A percentile compares a stretch with the other conserved stretches of the same genome.
These are phyloP conservation scores for Drosophila micromelanica DNA, from an alignment of 1,140 invertebrate genomes.

Conservation along the genomic window DNA sequence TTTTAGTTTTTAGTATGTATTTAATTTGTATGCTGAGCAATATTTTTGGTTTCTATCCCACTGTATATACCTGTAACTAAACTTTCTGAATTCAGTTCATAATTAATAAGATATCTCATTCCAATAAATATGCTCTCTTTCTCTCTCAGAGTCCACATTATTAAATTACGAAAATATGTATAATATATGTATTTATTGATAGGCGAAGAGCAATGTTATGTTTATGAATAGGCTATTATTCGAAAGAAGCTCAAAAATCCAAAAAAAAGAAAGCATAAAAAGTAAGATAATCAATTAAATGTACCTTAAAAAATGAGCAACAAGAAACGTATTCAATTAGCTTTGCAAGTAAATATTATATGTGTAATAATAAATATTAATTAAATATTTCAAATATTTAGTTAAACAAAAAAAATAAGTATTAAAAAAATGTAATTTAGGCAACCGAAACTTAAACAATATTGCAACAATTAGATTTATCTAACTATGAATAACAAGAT, in stretches of 20 bases:
- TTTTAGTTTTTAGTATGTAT: slow-evolving; percentile 57
- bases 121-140: slow-evolving; percentile 28
- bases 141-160: slow-evolving; percentile 22
- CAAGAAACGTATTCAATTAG: slow-evolving; percentile 73
- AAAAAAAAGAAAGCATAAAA: slow-evolving; percentile 30
- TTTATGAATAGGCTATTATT: slow-evolving; percentile 35
- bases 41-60: slow-evolving; percentile 14
- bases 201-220: slow-evolving; percentile 21
- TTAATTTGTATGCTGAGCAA: slow-evolving; percentile 30
- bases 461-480: slow-evolving; percentile 13
- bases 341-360: slow-evolving; percentile 58
- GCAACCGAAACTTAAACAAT: slow-evolving; percentile 3
- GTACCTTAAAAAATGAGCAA: slow-evolving; percentile 67
- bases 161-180: slow-evolving; percentile 24
- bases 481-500: slow-evolving; percentile 12
- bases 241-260: slow-evolving; percentile 66
- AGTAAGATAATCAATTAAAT: slow-evolving; percentile 52
- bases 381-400: slow-evolving; percentile 28
- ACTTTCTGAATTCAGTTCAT: not conserved
- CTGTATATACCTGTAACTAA: slow-evolving; percentile 27
- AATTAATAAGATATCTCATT: slow-evolving; percentile 47
- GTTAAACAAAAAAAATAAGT: slow-evolving; percentile 21
- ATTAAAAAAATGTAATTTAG: slow-evolving; percentile 28
- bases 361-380: slow-evolving; percentile 15
- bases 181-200: slow-evolving; percentile 33